Conservation (phyloP, 2,888 invertebrate genomes). For the Drosophila mulleri region DNA sequence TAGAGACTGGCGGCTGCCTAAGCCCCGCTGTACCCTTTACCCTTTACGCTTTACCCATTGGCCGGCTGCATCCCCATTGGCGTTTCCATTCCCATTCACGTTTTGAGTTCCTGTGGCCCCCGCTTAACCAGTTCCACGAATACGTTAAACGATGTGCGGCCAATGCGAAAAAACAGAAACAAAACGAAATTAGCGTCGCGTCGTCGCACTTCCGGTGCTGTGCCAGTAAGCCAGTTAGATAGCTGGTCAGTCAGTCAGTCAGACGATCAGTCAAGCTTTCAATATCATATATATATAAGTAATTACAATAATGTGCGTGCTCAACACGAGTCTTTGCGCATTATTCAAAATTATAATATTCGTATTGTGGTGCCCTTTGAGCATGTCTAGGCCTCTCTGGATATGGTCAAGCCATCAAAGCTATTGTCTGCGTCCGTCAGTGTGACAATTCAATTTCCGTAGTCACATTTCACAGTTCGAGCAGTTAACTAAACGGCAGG, state of each 20-base stretch:
- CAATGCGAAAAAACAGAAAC: conserved; percentile 46
- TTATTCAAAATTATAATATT: conserved; percentile 45
- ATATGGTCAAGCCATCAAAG: conserved; percentile 39
- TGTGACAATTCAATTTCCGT: conserved; percentile 58
- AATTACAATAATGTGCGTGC: conserved; percentile 72
- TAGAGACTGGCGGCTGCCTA: conserved; percentile 37
- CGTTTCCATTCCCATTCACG: neutral
- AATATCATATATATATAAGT: conserved; percentile 31
- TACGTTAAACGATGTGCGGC: conserved; percentile 56
- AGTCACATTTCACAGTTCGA: conserved; percentile 29
- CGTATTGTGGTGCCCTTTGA: conserved; percentile 27
- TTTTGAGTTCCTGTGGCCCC: conserved; percentile 29
- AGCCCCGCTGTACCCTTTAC: conserved; percentile 1
- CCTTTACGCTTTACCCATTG: neutral
- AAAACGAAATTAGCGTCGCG: conserved; percentile 34
- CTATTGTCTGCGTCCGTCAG: conserved; percentile 7
- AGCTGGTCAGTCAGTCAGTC: conserved; percentile 37
- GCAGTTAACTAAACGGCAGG: conserved; percentile 2
- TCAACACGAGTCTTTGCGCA: conserved; percentile 54
- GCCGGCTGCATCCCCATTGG: neutral
- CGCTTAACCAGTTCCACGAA: conserved; percentile 57
- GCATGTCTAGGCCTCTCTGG: conserved; percentile 34
- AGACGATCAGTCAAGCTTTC: conserved; percentile 25
- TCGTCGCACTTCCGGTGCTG: conserved; percentile 56
- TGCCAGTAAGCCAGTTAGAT: no score